Percentiles rank a stretch among this genome's conserved stretches.
phyloP scores from a whole-genome alignment of 2,113 vertebrate genomes.

The Chelonoidis abingdonii region DNA sequence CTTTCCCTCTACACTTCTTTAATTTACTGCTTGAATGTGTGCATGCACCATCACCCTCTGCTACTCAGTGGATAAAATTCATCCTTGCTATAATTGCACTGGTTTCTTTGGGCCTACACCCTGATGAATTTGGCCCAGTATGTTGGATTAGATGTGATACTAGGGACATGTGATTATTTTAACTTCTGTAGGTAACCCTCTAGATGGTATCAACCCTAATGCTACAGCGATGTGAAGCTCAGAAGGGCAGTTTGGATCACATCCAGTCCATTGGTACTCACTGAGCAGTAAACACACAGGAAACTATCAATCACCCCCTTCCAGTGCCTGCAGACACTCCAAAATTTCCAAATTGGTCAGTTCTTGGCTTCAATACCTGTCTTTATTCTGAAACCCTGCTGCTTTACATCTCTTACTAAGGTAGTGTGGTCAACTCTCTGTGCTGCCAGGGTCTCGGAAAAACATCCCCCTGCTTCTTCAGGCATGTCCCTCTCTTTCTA shows the following conservation, averaged over 20 bases:
- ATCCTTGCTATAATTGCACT: neutral
- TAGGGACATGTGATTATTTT: neutral
- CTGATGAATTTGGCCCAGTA: neutral
- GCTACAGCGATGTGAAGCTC: neutral
- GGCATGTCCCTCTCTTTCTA: neutral
- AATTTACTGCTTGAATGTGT: neutral
- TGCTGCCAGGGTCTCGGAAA: neutral
- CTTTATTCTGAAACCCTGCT: no score
- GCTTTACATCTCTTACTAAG: neutral
- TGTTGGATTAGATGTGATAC: neutral
- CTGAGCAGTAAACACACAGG: neutral
- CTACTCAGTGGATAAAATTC: neutral
- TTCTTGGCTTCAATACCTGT: neutral
- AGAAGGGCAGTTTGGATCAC: no score
- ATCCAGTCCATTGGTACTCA: neutral
- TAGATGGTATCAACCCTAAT: neutral
- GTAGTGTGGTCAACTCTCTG: neutral
- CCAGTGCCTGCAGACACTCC: neutral
- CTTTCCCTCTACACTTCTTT: neutral
- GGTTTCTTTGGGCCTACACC: neutral
- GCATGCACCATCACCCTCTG: neutral
- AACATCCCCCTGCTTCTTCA: neutral
- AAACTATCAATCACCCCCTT: neutral
- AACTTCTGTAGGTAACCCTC: neutral
- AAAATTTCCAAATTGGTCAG: neutral